phyloP scores from a whole-genome alignment of 2,113 vertebrate species.

The Pterocles orientalis region DNA sequence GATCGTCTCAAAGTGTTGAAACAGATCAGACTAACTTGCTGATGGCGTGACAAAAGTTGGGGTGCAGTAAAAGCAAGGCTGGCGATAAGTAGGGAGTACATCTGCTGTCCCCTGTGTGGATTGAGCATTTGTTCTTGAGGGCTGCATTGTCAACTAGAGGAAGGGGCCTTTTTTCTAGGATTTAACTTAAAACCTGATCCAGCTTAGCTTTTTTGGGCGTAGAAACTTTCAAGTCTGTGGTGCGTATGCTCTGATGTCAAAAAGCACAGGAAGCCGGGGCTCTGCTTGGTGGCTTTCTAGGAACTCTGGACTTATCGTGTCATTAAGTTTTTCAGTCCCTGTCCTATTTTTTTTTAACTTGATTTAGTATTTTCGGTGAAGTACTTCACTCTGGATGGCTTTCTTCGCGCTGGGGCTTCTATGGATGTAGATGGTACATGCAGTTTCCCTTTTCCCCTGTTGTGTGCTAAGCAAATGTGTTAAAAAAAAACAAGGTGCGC shows the following conservation, averaged over 20 bases:
- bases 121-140: background rate
- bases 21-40: background rate
- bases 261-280: background rate
- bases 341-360: background rate
- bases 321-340: background rate
- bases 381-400: background rate
- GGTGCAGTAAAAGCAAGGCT: background rate
- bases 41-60: rapidly evolving
- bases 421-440: background rate
- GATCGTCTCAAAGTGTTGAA: rapidly evolving
- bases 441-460: background rate
- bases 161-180: background rate
- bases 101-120: background rate
- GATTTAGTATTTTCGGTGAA: background rate
- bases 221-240: background rate
- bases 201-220: background rate
- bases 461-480: background rate
- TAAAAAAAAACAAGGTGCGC: background rate
- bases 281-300: background rate
- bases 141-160: background rate
- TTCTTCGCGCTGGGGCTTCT: background rate
- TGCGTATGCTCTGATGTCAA: background rate
- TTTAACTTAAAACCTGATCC: background rate
- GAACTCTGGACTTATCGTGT: background rate
- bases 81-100: background rate